Percentiles rank a stretch among this genome's conserved stretches.
These are phyloP conservation scores for Ecdyonurus torrentis DNA, from an alignment of 2,888 invertebrate genomes.

Conservation along the genomic window DNA sequence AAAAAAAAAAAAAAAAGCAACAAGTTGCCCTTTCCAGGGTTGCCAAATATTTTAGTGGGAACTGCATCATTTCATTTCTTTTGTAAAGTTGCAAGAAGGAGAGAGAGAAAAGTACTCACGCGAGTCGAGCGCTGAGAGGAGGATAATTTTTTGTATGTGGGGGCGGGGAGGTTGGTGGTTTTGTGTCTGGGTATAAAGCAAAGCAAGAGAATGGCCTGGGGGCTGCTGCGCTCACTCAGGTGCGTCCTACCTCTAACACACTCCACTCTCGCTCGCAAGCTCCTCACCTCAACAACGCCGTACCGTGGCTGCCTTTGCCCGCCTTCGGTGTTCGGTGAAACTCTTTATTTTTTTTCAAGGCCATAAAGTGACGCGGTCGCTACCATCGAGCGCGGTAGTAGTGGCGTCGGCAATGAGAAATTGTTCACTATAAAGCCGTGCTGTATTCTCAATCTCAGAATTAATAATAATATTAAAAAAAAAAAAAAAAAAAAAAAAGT, in stretches of 20 bases:
- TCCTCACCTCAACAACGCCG: too few species aligned
- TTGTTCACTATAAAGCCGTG: background rate
- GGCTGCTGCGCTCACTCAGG: background rate
- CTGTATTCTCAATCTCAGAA: too few species aligned
- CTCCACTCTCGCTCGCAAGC: background rate
- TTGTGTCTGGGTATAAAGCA: background rate
- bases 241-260: background rate
- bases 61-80: background rate
- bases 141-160: background rate
- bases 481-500: too few species aligned
- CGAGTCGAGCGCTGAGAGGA: background rate
- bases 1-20: background rate
- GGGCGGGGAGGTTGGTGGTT: background rate
- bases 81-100: background rate
- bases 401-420: background rate
- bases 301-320: background rate
- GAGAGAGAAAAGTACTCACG: background rate
- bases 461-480: too few species aligned
- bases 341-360: background rate
- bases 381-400: too few species aligned
- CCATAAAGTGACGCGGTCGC: slow-evolving; percentile 1
- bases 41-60: background rate
- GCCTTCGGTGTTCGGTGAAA: background rate
- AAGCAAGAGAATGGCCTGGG: background rate
- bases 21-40: background rate